Base-by-base conservation (phyloP, 2,113 vertebrate genomes). In the Clupea harengus region DNA sequence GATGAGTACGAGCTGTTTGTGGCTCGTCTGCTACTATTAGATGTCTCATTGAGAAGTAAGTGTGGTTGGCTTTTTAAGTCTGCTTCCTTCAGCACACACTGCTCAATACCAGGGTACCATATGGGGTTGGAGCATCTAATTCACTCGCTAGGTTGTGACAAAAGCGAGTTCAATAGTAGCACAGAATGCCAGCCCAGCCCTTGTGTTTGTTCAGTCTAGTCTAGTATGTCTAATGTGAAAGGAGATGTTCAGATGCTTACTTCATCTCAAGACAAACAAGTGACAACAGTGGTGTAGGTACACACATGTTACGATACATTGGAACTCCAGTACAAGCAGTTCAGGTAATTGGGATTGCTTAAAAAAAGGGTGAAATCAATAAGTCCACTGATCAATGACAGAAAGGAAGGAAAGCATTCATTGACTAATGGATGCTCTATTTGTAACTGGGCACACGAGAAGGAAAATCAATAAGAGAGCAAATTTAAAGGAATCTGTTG, bases 301-400 rank as follows among this genome's bases (percentile, higher is more conserved):
- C n/a, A 32, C n/a, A 72, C 1, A 9, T 32, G 39, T 87, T 86
- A 82, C 49, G 50, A 80, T 82, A 9, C 25, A 47, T 75, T 72
- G 52, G 46, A 67, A 47, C 72, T 83, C 45, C 64, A 49, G 45
- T 28, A 49, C 6, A 83, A 83, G 46, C 15, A 18, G 20, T 22
- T 60, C 54, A 78, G 72, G 32, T 44, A 39, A 13, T 78, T 3
- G 1, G 72, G 28, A 39, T 44, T 78, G 5, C 39, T 78, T 57
- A 85, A 82, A 84, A 84, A 78, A 78, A 78, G 13, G 28, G 72
- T 44, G 32, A 32, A 78, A 78, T 78, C 72, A 39, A 78, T 78
- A 32, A 78, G 25, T 22, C 15, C 25, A 78, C 72, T 13, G 72
- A 78, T 78, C 72, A 32, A 78, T 78, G 13, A 78, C 32, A 44